A percentile compares a stretch with the other conserved stretches of the same genome.
Conservation (phyloP, 1,140 invertebrate genomes). For the Penaeus vannamei region DNA sequence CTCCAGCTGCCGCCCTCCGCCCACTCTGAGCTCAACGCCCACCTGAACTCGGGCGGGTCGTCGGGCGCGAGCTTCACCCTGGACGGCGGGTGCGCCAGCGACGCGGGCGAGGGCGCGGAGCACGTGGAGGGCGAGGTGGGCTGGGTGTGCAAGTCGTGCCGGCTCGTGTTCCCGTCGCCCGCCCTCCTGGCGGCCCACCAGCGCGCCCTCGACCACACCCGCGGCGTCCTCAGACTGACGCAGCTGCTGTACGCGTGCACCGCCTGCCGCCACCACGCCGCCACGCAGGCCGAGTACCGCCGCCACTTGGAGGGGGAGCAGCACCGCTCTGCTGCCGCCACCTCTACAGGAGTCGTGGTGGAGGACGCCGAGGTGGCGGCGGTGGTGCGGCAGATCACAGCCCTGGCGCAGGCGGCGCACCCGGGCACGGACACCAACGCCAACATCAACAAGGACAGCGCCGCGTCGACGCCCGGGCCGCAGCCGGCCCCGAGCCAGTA, state of each 20-base stretch:
- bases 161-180: slow-evolving; percentile 84
- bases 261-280: slow-evolving; percentile 65
- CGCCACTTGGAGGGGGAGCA: slow-evolving; percentile 71
- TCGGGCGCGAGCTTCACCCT: slow-evolving; percentile 73
- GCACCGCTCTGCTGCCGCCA: slow-evolving; percentile 68
- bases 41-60: slow-evolving; percentile 72
- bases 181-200: slow-evolving; percentile 83
- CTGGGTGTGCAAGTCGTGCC: slow-evolving; percentile 89
- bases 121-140: slow-evolving; percentile 83
- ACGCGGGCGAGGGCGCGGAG: slow-evolving; percentile 69
- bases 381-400: slow-evolving; percentile 86
- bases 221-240: slow-evolving; percentile 79
- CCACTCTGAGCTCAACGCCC: slow-evolving; percentile 73
- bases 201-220: slow-evolving; percentile 76
- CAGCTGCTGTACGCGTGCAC: slow-evolving; percentile 71
- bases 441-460: slow-evolving; percentile 68
- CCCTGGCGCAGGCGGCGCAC: slow-evolving; percentile 81
- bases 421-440: slow-evolving; percentile 71
- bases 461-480: slow-evolving; percentile 49
- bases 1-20: slow-evolving; percentile 74
- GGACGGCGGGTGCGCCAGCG: slow-evolving; percentile 73
- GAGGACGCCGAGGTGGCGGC: slow-evolving; percentile 75
- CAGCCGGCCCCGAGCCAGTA: slow-evolving; percentile 60
- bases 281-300: slow-evolving; percentile 45
- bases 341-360: slow-evolving; percentile 81